Evolutionary conservation across 2,888 invertebrate genomes (phyloP).

Genomic region (Choristoneura rosaceana): DNA sequence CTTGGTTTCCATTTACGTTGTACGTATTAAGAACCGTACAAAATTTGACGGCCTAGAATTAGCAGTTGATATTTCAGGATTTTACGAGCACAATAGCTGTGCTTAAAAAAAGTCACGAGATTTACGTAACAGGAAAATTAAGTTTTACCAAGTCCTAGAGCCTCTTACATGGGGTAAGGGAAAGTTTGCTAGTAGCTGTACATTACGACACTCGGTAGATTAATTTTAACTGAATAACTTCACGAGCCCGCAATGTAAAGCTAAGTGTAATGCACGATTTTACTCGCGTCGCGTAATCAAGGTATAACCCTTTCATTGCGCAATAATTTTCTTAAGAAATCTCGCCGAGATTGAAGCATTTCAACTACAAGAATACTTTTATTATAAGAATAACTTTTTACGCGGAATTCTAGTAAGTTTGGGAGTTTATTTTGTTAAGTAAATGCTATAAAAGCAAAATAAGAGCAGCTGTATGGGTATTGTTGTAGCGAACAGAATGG

Average conservation of each 20-base stretch:
- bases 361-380: background rate
- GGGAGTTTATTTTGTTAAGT: too few species aligned
- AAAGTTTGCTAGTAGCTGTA: background rate
- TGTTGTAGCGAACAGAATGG: background rate
- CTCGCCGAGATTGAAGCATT: background rate
- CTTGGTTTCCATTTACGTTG: too few species aligned
- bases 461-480: background rate
- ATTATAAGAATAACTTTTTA: background rate
- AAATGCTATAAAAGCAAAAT: too few species aligned
- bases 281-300: background rate
- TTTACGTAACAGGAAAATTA: background rate
- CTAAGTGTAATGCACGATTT: background rate
- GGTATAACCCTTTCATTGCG: background rate
- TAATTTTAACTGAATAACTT: too few species aligned
- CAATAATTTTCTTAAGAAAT: constrained; percentile 11
- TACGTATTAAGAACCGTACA: too few species aligned
- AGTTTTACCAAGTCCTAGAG: background rate
- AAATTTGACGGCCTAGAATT: too few species aligned
- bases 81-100: constrained; percentile 45
- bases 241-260: background rate
- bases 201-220: background rate
- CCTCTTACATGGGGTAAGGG: background rate
- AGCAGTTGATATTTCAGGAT: constrained; percentile 57
- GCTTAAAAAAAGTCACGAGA: constrained; percentile 1
- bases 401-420: constrained; percentile 1